Evolutionary conservation across 2,888 invertebrate genomes (phyloP).

Genomic region (Chamaedrilus cognettii): DNA sequence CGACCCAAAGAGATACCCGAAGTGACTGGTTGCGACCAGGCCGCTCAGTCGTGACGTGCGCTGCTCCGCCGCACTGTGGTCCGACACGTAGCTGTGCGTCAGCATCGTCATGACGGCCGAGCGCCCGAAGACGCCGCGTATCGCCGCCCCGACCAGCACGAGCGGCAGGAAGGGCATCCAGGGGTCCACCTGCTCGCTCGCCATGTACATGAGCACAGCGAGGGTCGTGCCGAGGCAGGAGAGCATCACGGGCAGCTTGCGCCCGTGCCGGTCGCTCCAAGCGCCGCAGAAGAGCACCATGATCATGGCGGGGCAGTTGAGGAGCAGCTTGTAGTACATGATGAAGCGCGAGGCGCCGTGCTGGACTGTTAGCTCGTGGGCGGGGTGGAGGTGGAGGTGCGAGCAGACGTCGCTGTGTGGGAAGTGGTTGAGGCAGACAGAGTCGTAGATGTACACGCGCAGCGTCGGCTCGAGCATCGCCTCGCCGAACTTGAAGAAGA

Average conservation of each 20-base stretch:
- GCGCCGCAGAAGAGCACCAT: constrained; percentile 58
- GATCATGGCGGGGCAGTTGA: constrained; percentile 56
- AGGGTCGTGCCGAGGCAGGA: constrained; percentile 54
- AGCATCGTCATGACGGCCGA: constrained; percentile 59
- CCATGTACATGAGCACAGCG: constrained; percentile 53
- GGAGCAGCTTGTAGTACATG: constrained; percentile 53
- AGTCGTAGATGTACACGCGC: constrained; percentile 52
- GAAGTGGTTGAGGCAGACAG: constrained; percentile 37
- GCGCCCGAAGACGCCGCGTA: constrained; percentile 56
- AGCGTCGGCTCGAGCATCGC: constrained; percentile 57
- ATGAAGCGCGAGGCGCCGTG: constrained; percentile 49
- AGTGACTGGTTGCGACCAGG: constrained; percentile 56
- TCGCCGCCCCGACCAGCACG: constrained; percentile 50
- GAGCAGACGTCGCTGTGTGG: constrained; percentile 12
- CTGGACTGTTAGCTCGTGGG: constrained; percentile 47
- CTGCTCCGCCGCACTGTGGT: constrained; percentile 48
- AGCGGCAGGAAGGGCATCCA: constrained; percentile 39
- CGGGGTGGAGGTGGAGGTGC: constrained; percentile 20
- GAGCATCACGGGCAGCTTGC: constrained; percentile 54
- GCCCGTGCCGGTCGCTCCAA: constrained; percentile 56
- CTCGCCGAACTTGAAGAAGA: constrained; percentile 57
- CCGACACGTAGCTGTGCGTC: constrained; percentile 57
- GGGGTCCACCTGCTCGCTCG: constrained; percentile 37
- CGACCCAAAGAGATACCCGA: constrained; percentile 55
- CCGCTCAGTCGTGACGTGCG: constrained; percentile 50